Conservation (phyloP, 1,140 invertebrate species). For the Atta texana region DNA sequence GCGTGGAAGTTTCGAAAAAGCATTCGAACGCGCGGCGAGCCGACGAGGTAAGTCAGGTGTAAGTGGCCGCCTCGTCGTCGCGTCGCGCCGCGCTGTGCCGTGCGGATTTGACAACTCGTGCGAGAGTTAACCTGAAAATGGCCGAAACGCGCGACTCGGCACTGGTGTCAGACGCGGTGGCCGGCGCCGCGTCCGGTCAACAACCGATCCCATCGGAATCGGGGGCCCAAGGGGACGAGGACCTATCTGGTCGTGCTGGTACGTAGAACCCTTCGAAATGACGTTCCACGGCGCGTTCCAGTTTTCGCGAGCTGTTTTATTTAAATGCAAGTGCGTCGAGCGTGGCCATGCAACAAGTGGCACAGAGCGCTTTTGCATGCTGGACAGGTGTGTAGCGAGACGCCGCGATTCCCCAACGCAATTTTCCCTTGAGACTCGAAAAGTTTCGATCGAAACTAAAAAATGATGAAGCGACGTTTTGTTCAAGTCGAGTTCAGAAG, state of each 20-base stretch:
- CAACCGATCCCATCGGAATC: slow-evolving; percentile 49
- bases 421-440: neutral
- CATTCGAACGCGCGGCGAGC: slow-evolving; percentile 71
- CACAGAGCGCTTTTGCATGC: slow-evolving; percentile 74
- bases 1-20: slow-evolving; percentile 78
- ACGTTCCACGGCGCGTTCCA: slow-evolving; percentile 4
- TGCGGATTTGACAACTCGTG: slow-evolving; percentile 70
- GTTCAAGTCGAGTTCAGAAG: neutral
- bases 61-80: slow-evolving; percentile 45
- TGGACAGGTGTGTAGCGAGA: slow-evolving; percentile 69
- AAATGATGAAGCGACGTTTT: neutral
- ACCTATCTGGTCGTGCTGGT: slow-evolving; percentile 58
- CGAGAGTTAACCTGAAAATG: slow-evolving; percentile 82
- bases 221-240: slow-evolving; percentile 48
- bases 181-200: slow-evolving; percentile 58
- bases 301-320: slow-evolving; percentile 56
- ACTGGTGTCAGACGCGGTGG: slow-evolving; percentile 74
- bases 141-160: slow-evolving; percentile 77
- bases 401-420: slow-evolving; percentile 12
- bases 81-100: slow-evolving; percentile 15
- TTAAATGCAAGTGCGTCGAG: slow-evolving; percentile 68
- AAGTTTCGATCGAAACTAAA: neutral
- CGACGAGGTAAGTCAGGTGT: slow-evolving; percentile 53
- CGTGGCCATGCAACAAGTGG: slow-evolving; percentile 79
- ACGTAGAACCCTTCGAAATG: slow-evolving; percentile 41